A percentile compares a stretch with the other conserved stretches of the same genome.
phyloP scores from a whole-genome alignment of 64 coral and sea anemone genomes.

The Stichodactyla helianthus region DNA sequence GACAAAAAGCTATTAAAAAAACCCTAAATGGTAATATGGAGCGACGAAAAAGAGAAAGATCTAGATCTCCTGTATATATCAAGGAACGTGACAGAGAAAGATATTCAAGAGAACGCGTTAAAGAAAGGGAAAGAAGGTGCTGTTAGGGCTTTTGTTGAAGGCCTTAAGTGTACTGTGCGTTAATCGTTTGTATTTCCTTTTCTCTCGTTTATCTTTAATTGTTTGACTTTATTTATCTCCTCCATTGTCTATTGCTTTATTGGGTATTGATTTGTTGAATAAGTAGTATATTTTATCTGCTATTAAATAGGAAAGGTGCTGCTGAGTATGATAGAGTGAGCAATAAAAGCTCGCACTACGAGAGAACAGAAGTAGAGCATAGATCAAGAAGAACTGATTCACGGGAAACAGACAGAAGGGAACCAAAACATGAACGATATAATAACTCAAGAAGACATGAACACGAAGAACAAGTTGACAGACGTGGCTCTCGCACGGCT shows the following conservation, averaged over 20 bases:
- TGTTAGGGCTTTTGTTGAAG: too few species aligned
- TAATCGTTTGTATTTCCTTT: neutral
- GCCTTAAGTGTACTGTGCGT: neutral
- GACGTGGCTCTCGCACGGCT: neutral
- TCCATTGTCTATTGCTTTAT: too few species aligned
- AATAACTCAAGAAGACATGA: neutral
- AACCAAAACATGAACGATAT: neutral
- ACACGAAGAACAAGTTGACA: neutral
- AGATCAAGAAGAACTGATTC: neutral
- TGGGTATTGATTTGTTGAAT: too few species aligned
- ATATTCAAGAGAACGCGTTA: neutral
- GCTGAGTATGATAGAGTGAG: neutral
- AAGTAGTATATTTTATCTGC: too few species aligned
- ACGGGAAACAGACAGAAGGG: neutral
- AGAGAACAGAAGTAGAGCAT: neutral
- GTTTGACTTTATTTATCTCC: neutral
- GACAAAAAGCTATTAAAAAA: neutral
- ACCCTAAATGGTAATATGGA: neutral
- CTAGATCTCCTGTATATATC: neutral
- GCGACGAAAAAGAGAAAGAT: conserved; percentile 3
- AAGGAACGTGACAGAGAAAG: neutral
- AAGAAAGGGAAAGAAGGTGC: neutral
- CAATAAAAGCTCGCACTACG: neutral
- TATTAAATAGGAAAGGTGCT: neutral
- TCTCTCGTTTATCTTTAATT: neutral